Base-by-base conservation (phyloP, 2,888 invertebrate genomes). In the Ophraella communa region DNA sequence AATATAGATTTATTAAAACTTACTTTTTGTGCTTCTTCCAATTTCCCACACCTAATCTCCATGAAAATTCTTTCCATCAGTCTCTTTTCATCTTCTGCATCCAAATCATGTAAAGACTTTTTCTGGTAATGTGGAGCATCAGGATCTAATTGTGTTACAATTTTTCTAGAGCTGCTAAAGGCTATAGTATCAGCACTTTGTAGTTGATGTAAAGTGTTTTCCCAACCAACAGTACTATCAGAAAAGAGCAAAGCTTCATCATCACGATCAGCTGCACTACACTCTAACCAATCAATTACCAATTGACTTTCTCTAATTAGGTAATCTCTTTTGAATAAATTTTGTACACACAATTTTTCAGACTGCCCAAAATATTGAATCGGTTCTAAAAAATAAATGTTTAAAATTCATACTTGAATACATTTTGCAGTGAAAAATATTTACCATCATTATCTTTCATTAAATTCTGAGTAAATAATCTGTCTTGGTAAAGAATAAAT, bases 241-340 rank as follows among this genome's bases (percentile, higher is more conserved):
- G 93, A 91, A 78, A 92, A 94, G 76, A 92, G 90, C 62, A 90
- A 86, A 10, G 89, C 84, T 64, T 87, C 78, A 55, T 78, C 77
- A 58, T 80, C 79, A 61, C 72, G 74, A 60, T 89, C 89, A 5
- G 86, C 81, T 17, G 94, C 91, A 79, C 91, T 92, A 39, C 89
- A 87, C 81, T 97, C 97, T 57, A 97, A 80, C 97, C 97, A 97
- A 81, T 96, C 96, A 21, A 96, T 91, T 42, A 97, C 89, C 52
- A 96, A 80, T 80, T 97, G 94, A 75, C 91, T 88, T 77, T 92
- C 88, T 30, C 92, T 82, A 68, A 78, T 86, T 74, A 80, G 79
- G 62, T 81, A 76, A 70, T 89, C 87, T 64, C 82, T 83, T 76
- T 86, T 86, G 74, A 86, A 89, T 27, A 90, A 80, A 69, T 83